Base-by-base conservation (phyloP, 1,140 invertebrate genomes). In the Drosophila teissieri region DNA sequence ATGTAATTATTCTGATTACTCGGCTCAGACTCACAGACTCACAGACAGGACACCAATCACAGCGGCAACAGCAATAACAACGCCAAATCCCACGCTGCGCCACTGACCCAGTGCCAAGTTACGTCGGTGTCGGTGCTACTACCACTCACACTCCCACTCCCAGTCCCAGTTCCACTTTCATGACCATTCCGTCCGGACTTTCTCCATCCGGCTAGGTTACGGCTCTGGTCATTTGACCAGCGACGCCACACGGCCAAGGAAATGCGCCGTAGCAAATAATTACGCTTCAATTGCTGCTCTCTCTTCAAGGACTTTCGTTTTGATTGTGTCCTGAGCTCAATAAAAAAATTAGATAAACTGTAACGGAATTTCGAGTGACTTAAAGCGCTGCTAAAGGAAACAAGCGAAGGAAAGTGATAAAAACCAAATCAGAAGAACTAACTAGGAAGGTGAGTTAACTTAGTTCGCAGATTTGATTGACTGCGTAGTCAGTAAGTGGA, bases 1-100 rank as follows among this genome's bases (percentile, higher is more conserved):
- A 65, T 76, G 83, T 89, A 88, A 88, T 88, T 88, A 88, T 88
- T 84, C 84, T 88, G 84, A 88, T 88, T 88, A 80, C 84, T 89
- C 72, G 77, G 65, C 67, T 45, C 51, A 82, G 78, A 74, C 61
- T 44, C 46, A 19, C 54, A 82, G 78, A 74, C 61, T 44, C 46
- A n/a, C 54, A 68, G 64, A 58, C 39, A 44, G 52, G 52, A 42
- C 64, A 78, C 51, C 55, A 85, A 67, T 60, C 61, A 63, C 39
- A 64, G 55, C 42, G 64, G 42, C 53, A 56, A 49, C 34, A 61
- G 49, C 34, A 52, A 22, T 27, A 65, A 55, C 76, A 63, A 67
- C 24, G 27, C 3, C 70, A 67, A 40, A 68, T 65, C 63, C 67
- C 80, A 78, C 61, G 84, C 84, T 89, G 84, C 76, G 83, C 84